Conservation (phyloP, 2,888 invertebrate species). For the Cyrtodaria siliqua region DNA sequence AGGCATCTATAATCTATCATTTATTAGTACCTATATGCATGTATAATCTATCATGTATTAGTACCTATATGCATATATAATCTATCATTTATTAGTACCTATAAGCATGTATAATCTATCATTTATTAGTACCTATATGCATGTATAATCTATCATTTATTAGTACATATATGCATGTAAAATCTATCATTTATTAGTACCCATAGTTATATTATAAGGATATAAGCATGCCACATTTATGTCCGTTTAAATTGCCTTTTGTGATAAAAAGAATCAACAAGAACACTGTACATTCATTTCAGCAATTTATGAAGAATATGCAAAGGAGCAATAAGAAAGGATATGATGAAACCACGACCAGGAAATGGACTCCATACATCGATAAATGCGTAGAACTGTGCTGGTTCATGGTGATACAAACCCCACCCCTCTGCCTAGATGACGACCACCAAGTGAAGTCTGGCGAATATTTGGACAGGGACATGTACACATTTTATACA, state of each 20-base stretch:
- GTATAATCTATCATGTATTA: too few species aligned
- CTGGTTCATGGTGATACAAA: slow-evolving; percentile 56
- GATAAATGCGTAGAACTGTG: slow-evolving; percentile 54
- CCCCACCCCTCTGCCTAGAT: slow-evolving; percentile 42
- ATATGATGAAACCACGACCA: slow-evolving; percentile 27
- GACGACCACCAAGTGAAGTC: slow-evolving; percentile 10
- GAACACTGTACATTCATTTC: slow-evolving; percentile 27
- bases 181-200: too few species aligned
- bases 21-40: too few species aligned
- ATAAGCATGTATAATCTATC: too few species aligned
- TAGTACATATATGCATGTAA: too few species aligned
- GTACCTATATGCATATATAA: too few species aligned
- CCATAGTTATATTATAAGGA: too few species aligned
- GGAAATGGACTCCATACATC: slow-evolving; percentile 40
- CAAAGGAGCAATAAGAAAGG: slow-evolving; percentile 24
- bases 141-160: too few species aligned
- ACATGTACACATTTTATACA: slow-evolving; percentile 42
- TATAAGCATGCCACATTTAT: too few species aligned
- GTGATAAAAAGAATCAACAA: slow-evolving; percentile 26
- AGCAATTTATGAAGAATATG: slow-evolving; percentile 61
- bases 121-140: too few species aligned
- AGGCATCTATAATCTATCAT: too few species aligned
- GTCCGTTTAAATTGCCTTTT: neutral
- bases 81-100: too few species aligned
- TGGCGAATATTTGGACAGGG: slow-evolving; percentile 51